These are phyloP conservation scores for Holothuria scabra DNA, from an alignment of 53 echinoderm and acorn worm species.

Conservation along the genomic window DNA sequence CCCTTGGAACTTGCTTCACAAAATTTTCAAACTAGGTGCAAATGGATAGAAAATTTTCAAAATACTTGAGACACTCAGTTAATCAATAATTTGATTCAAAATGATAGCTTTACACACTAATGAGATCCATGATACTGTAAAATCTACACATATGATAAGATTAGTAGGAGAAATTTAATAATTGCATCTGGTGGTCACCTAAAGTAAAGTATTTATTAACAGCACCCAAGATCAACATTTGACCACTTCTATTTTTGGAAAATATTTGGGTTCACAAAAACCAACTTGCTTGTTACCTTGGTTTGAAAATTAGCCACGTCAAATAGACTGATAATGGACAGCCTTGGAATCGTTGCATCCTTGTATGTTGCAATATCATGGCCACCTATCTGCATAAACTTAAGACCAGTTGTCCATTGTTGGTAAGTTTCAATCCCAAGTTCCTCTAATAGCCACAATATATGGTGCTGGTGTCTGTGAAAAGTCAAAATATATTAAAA, in stretches of 20 bases:
- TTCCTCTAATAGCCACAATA: slow-evolving; percentile 79
- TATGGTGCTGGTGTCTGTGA: slow-evolving; percentile 75
- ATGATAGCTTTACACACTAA: too few relatives aligned
- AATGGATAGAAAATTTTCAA: neutral
- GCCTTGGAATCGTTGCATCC: slow-evolving; percentile 57
- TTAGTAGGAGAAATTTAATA: too few relatives aligned
- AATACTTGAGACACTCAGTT: too few relatives aligned
- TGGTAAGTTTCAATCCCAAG: slow-evolving; percentile 81
- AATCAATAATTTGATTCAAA: neutral
- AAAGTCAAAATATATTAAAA: neutral
- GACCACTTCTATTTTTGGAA: too few relatives aligned
- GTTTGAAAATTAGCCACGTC: slow-evolving; percentile 60
- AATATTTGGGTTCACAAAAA: too few relatives aligned
- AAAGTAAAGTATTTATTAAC: too few relatives aligned
- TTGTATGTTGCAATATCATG: slow-evolving; percentile 43
- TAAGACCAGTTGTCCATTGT: slow-evolving; percentile 70
- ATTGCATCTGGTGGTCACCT: too few relatives aligned
- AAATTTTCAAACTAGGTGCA: slow-evolving; percentile 66
- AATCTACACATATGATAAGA: too few relatives aligned
- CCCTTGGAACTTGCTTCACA: slow-evolving; percentile 57
- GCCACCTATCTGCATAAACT: slow-evolving; percentile 62
- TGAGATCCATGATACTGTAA: too few relatives aligned
- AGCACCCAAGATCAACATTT: too few relatives aligned
- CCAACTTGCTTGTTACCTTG: slow-evolving; percentile 15
- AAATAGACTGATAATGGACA: slow-evolving; percentile 67